Base-by-base conservation (phyloP, 92 coral and sea anemone species). In the Desmophyllum pertusum region DNA sequence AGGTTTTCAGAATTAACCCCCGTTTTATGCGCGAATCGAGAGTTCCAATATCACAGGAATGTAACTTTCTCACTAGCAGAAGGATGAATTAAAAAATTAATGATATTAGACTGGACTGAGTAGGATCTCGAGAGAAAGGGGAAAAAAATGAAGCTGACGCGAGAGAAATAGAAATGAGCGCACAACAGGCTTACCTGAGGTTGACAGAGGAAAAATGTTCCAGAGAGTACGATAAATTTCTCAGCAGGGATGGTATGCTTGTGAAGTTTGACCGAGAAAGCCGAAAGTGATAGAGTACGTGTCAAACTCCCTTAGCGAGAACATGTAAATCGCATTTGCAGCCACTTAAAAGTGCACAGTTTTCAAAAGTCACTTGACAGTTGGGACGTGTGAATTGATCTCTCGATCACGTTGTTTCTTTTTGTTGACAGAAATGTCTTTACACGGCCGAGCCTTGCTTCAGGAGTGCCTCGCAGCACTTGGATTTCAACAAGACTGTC, bases 11-110 rank as follows among this genome's bases (percentile, higher is more conserved):
- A 67, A 46, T 61, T 18, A 41, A 59, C 21, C 61, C 43, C 43
- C 31, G 43, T 82, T 73, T 37, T 82, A 82, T 82, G 79, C 79
- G 19, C 42, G 43, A 19, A 36, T 40, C 59, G 29, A n/a, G 30
- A 27, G 40, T 33, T 40, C 72, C 86, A 82, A 82, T 82, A 82
- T 82, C 79, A 72, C 19, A 55, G 86, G 86, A 71, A 82, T 82
- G 79, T 53, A 55, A 14, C 57, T 71, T 82, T 82, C 52, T 74
- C 53, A 73, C 69, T 72, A 72, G 45, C 72, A 42, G 53, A 11
- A 39, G 8, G 64, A 23, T 82, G 71, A 72, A 82, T 53, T 52
- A 30, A 82, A 78, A 73, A 82, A 72, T 55, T 33, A 57, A 53
- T 30, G 79, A 82, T 82, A 82, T 82, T 82, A 71, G 79, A 72